Conservation (phyloP, 2,888 invertebrate species). For the Heliothis peltigera region DNA sequence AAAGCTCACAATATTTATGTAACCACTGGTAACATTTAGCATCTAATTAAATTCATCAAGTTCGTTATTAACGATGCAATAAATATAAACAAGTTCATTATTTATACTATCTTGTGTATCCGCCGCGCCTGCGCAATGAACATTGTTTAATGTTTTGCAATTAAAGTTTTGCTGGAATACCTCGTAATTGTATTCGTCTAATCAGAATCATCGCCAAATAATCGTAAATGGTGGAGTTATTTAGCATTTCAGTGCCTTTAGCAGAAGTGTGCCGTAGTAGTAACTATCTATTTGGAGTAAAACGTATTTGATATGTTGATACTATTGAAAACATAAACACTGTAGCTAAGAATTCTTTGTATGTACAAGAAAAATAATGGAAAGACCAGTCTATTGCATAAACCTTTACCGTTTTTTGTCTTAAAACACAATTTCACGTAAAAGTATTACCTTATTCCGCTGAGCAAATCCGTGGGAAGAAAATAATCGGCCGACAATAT, state of each 20-base stretch:
- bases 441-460: constrained; percentile 2
- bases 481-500: constrained; percentile 26
- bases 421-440: constrained; percentile 3
- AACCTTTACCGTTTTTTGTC: not conserved
- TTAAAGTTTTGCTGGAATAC: constrained; percentile 41
- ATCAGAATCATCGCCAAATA: constrained; percentile 33
- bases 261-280: not conserved
- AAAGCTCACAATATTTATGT: constrained; percentile 57
- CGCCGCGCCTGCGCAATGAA: constrained; percentile 59
- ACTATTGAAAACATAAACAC: too few species aligned
- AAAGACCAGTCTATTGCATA: not conserved
- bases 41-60: constrained; percentile 65
- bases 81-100: constrained; percentile 66
- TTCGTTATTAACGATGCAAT: constrained; percentile 61
- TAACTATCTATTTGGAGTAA: not conserved
- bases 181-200: constrained; percentile 47
- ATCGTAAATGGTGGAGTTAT: not conserved
- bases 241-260: not conserved
- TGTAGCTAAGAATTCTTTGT: not conserved
- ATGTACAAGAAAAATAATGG: not conserved
- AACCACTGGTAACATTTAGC: constrained; percentile 58
- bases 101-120: constrained; percentile 61
- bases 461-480: constrained; percentile 49
- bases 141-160: constrained; percentile 57
- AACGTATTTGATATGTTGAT: too few species aligned